Conservation (phyloP, 1,140 invertebrate species). For the Lerema accius region DNA sequence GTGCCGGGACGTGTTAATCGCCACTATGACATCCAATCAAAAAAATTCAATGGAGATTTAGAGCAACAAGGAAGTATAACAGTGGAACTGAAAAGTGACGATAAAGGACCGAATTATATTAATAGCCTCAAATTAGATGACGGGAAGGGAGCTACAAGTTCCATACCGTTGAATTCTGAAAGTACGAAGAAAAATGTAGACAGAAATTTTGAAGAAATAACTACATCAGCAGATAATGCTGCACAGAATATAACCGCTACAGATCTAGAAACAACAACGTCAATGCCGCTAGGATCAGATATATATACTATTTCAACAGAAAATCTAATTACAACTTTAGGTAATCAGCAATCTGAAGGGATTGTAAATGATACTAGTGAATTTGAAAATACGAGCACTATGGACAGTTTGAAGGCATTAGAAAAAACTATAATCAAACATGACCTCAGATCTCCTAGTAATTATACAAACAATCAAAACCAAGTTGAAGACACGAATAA, state of each 20-base stretch:
- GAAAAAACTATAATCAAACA: neutral
- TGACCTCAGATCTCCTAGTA: neutral
- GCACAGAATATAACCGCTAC: neutral
- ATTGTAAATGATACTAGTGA: neutral
- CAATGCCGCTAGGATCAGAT: neutral
- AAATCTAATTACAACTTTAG: neutral
- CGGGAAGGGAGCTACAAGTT: slow-evolving; percentile 3
- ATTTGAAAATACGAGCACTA: neutral
- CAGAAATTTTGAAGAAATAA: neutral
- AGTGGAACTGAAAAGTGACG: slow-evolving; percentile 49
- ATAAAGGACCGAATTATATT: slow-evolving; percentile 39
- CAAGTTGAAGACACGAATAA: neutral
- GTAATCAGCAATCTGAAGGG: neutral
- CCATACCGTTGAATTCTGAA: slow-evolving; percentile 1
- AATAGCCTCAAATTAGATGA: slow-evolving; percentile 16
- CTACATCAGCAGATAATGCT: neutral
- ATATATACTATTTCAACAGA: neutral
- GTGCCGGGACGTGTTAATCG: slow-evolving; percentile 9
- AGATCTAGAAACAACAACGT: neutral
- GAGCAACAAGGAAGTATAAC: slow-evolving; percentile 50
- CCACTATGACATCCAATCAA: slow-evolving; percentile 9
- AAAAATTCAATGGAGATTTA: slow-evolving; percentile 39
- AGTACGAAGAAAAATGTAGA: slow-evolving; percentile 3
- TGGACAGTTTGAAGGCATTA: neutral
- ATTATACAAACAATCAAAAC: neutral